Conservation (phyloP, 35 echinoderm and acorn worm genomes). For the Apostichopus parvimensis region DNA sequence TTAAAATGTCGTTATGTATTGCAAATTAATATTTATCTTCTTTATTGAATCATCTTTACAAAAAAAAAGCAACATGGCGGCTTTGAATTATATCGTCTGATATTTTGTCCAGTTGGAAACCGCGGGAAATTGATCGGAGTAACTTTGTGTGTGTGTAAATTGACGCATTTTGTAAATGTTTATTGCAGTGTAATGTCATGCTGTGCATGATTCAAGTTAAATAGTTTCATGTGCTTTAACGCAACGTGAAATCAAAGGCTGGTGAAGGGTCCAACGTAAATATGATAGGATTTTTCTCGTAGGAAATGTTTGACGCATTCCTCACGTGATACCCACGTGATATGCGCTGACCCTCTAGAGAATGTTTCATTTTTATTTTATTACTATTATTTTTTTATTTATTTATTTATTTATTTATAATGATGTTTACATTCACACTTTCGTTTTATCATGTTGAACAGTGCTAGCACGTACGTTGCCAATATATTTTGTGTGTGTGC, state of each 20-base stretch:
- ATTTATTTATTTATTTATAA: neutral
- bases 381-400: neutral
- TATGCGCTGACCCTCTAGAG: conserved; percentile 43
- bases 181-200: conserved; percentile 24
- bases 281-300: conserved; percentile 28
- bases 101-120: neutral
- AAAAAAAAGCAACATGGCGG: too few relatives aligned
- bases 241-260: conserved; percentile 42
- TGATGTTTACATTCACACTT: conserved; percentile 2
- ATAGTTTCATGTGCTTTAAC: conserved; percentile 38
- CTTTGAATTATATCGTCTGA: neutral
- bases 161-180: neutral
- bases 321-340: conserved; percentile 37
- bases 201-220: conserved; percentile 26
- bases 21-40: too few relatives aligned
- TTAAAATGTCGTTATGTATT: too few relatives aligned
- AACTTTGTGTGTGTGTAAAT: neutral
- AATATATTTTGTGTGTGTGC: neutral
- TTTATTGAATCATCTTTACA: too few relatives aligned
- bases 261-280: conserved; percentile 52
- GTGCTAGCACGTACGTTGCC: neutral
- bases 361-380: conserved; percentile 4
- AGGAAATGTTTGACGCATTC: conserved; percentile 44
- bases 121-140: neutral
- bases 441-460: neutral